Evolutionary conservation across 2,797 vertebrate species (phyloP).

Genomic region (Trichosurus vulpecula): DNA sequence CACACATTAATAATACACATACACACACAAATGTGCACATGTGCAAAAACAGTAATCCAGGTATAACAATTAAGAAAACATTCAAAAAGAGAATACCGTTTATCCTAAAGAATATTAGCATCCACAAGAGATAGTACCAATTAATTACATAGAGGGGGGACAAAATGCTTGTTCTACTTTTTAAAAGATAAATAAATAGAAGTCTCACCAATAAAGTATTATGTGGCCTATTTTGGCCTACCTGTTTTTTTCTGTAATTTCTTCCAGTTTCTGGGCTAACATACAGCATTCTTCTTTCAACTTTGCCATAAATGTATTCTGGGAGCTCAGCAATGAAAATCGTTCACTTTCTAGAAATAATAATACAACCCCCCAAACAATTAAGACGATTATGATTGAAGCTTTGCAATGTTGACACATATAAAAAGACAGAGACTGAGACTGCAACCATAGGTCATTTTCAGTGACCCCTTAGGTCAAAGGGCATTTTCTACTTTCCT

Average conservation of each 20-base stretch:
- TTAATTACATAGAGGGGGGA: background rate
- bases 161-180: background rate
- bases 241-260: conserved; percentile 90
- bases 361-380: conserved; percentile 58
- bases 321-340: conserved; percentile 90
- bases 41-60: conserved; percentile 5
- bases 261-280: conserved; percentile 89
- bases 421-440: conserved; percentile 9
- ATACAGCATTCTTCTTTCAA: conserved; percentile 91
- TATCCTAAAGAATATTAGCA: conserved; percentile 26
- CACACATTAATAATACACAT: conserved; percentile 22
- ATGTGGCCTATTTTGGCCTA: conserved; percentile 71
- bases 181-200: conserved; percentile 37
- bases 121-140: background rate
- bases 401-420: background rate
- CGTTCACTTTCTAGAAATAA: conserved; percentile 90
- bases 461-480: conserved; percentile 25
- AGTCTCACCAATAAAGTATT: conserved; percentile 29
- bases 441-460: conserved; percentile 15
- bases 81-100: conserved; percentile 40
- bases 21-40: background rate
- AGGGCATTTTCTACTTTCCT: conserved; percentile 6
- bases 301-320: conserved; percentile 92
- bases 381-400: conserved; percentile 47
- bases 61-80: conserved; percentile 24